phyloP scores from a whole-genome alignment of 2,888 invertebrate genomes.

The Drosophila bunnanda region DNA sequence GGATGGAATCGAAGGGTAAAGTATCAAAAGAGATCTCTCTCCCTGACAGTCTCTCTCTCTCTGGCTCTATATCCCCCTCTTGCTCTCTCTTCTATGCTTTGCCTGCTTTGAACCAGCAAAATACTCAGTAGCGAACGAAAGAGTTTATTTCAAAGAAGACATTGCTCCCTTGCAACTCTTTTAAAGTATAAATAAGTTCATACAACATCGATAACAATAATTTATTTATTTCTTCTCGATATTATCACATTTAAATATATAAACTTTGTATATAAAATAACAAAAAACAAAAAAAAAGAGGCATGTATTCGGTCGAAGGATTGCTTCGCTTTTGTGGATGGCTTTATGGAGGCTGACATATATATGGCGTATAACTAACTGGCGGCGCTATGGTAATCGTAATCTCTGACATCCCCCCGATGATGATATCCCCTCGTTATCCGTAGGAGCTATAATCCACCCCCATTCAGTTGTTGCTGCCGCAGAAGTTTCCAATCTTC shows the following conservation, averaged over 20 bases:
- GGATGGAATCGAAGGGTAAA: background rate
- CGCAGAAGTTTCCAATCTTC: slow-evolving; percentile 76
- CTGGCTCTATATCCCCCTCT: too few species aligned
- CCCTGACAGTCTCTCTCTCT: background rate
- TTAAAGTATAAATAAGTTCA: too few species aligned
- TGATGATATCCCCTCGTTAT: slow-evolving; percentile 19
- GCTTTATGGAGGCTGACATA: slow-evolving; percentile 40
- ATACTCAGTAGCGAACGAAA: too few species aligned
- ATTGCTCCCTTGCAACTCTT: too few species aligned
- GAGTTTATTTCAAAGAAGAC: too few species aligned
- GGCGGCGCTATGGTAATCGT: slow-evolving; percentile 33
- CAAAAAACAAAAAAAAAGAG: slow-evolving; percentile 18
- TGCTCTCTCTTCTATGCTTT: too few species aligned
- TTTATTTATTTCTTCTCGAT: slow-evolving; percentile 29
- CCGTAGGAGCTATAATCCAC: background rate
- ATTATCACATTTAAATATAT: slow-evolving; percentile 28
- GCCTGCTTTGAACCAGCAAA: background rate
- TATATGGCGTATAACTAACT: slow-evolving; percentile 24
- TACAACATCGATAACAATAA: slow-evolving; percentile 15
- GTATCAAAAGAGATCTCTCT: background rate
- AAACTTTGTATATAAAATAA: slow-evolving; percentile 19
- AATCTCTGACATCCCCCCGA: slow-evolving; percentile 41
- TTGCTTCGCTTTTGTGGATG: slow-evolving; percentile 33
- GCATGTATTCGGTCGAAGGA: slow-evolving; percentile 37
- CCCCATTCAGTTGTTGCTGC: slow-evolving; percentile 41